Base-by-base conservation (phyloP, 2,113 vertebrate genomes). In the Gobius niger region DNA sequence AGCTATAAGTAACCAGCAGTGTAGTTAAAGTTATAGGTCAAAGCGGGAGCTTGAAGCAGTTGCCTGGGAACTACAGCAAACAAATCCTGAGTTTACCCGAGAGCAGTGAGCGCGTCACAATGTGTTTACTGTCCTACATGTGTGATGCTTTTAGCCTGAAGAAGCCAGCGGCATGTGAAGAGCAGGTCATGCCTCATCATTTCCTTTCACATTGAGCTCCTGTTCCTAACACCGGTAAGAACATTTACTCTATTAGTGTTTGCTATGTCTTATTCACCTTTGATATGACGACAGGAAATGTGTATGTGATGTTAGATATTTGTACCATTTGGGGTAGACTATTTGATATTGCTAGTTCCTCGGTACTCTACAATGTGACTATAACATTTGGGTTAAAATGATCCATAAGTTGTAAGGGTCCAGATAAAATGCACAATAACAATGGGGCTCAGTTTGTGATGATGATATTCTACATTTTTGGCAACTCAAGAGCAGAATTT, bases 11-110 rank as follows among this genome's bases (percentile, higher is more conserved):
- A 4, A 49, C 18, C 19, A 53, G 9, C 9, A 53, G 51, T 10
- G 9, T 12, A 53, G 9, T 53, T 6, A 44, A 42, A 42, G 13
- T 9, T 46, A 12, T 47, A 15, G 5, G 74, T 9, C 7, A 5
- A 3, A 7, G 15, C 2, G 72, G 72, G 77, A 80, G n/a, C 44
- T 69, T 70, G 73, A 65, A 73, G n/a, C 54, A 61, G 95, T 96
- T 94, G 91, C 95, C 88, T 89, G 89, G 95, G 24, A 93, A 96
- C 94, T 70, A 18, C 84, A 78, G 78, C 72, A 87, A 90, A 91
- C 91, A 92, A 79, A 75, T 49, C 65, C 14, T 46, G 66, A 67
- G 18, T 77, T 47, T 47, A 47, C 19, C 14, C 44, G 10, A 3
- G 15, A 47, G 16, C 49, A 19, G 44, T 14, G 16, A 24, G 13